A percentile compares a stretch with the other conserved stretches of the same genome.
phyloP scores from a whole-genome alignment of 2,797 vertebrate genomes.

The Gila robusta region DNA sequence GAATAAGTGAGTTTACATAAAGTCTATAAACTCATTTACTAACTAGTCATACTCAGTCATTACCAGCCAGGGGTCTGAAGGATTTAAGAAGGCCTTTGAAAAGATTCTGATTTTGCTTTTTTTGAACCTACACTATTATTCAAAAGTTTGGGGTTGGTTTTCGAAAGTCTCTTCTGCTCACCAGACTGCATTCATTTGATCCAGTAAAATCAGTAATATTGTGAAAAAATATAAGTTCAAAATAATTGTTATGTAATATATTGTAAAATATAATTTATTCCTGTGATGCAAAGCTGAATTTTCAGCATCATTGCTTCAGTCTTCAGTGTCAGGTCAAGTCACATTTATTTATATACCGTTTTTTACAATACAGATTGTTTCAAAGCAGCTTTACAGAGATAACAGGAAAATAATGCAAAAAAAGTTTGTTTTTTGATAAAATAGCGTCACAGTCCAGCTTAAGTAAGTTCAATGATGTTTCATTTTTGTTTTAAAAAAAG shows the following conservation, averaged over 20 bases:
- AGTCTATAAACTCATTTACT: background rate
- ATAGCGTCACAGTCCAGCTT: too few species aligned
- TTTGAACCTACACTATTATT: background rate
- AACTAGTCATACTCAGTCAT: background rate
- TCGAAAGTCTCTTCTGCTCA: background rate
- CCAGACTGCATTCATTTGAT: background rate
- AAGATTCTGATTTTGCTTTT: background rate
- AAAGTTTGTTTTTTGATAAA: too few species aligned
- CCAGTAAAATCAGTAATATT: background rate
- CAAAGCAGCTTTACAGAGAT: too few species aligned
- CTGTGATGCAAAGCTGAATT: background rate
- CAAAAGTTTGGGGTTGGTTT: background rate
- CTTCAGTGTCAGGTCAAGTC: background rate
- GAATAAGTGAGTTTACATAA: slow-evolving; percentile 5
- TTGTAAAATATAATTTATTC: background rate
- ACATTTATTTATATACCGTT: too few species aligned
- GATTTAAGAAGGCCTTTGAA: background rate
- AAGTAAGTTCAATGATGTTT: too few species aligned
- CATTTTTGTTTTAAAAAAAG: too few species aligned
- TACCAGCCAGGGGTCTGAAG: background rate
- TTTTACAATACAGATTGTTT: too few species aligned
- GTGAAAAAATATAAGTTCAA: background rate
- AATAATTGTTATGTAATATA: background rate
- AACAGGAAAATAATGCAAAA: too few species aligned
- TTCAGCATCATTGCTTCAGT: background rate